Conservation (phyloP, 2,113 vertebrate species). For the Siniperca knerii region DNA sequence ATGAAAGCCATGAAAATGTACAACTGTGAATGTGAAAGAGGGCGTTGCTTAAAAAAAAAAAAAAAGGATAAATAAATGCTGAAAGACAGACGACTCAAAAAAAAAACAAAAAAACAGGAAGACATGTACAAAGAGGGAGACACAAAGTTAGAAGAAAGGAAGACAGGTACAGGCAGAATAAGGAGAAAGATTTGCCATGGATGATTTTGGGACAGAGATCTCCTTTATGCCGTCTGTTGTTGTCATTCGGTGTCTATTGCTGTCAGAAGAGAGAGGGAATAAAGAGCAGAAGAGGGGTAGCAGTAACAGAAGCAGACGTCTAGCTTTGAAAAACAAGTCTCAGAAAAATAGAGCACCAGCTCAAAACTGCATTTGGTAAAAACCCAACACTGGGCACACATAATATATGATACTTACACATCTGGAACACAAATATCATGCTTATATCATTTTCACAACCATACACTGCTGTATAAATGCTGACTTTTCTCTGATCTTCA, state of each 20-base stretch:
- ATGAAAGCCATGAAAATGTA: background rate
- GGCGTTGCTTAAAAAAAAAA: background rate
- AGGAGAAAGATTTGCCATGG: conserved; percentile 17
- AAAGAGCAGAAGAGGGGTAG: background rate
- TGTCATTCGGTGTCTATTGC: conserved; percentile 12
- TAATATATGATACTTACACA: background rate
- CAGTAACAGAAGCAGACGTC: background rate
- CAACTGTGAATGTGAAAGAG: conserved; percentile 8
- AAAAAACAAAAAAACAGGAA: background rate
- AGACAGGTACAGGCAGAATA: conserved; percentile 27
- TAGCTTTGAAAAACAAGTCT: conserved; percentile 20
- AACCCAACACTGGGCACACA: background rate
- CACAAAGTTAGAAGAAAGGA: background rate
- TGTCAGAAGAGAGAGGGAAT: conserved; percentile 33
- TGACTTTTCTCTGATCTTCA: background rate
- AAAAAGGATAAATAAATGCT: conserved; percentile 3
- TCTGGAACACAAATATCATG: background rate
- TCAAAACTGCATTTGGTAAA: background rate
- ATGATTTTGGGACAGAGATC: conserved; percentile 38
- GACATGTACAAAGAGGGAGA: conserved; percentile 15
- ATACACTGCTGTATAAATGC: background rate
- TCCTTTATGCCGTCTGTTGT: conserved; percentile 9
- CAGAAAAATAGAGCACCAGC: conserved; percentile 15
- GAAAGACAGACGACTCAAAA: background rate
- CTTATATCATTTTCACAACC: background rate